Evolutionary conservation across 1,140 invertebrate genomes (phyloP), one percentile per base, ranked within the genome.

Genomic region (Physella acuta): DNA sequence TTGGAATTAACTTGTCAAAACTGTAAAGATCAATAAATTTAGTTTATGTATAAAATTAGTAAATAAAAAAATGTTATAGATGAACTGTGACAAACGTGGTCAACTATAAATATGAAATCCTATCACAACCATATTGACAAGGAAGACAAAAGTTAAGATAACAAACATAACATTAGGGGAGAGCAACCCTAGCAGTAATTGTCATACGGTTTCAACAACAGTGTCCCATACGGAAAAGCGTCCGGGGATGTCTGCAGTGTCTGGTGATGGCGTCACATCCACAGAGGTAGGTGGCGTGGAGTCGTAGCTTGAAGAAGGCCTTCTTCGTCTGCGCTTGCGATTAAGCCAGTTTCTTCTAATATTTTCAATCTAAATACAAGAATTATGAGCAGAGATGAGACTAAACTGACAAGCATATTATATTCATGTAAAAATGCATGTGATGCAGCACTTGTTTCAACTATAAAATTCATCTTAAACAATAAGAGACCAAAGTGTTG

Each of bases 171-270:
- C 44, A 51, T 75, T 73, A 53, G 75, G 75, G 53, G 73, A 73
- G 58, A 79, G 67, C 66, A 79, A 66, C 77, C 79, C 78, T 76
- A 78, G 79, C 73, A 75, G 68, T 71, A 73, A 79, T 75, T 75
- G 79, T 80, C 79, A 80, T 73, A 80, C 79, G 20, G 73, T 66
- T 70, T 73, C 58, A 26, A 79, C 24, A 0, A 63, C 37, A 8
- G 64, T 39, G 5, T 69, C n/a, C 56, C 58, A 16, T 39, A 68
- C 28, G 30, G 26, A 51, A 30, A 30, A 17, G 62, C 49, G 20
- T 28, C 52, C 33, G 34, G 68, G 26, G 30, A 70, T 55, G 44
- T 71, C 37, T 70, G 71, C 8, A 59, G 59, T 17, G 65, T 28
- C 36, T 1, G 70, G 55, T 2, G 65, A n/a, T n/a, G 37, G n/a